Evolutionary conservation across 2,797 vertebrate genomes (phyloP).

Genomic region (Rallus crepitans): DNA sequence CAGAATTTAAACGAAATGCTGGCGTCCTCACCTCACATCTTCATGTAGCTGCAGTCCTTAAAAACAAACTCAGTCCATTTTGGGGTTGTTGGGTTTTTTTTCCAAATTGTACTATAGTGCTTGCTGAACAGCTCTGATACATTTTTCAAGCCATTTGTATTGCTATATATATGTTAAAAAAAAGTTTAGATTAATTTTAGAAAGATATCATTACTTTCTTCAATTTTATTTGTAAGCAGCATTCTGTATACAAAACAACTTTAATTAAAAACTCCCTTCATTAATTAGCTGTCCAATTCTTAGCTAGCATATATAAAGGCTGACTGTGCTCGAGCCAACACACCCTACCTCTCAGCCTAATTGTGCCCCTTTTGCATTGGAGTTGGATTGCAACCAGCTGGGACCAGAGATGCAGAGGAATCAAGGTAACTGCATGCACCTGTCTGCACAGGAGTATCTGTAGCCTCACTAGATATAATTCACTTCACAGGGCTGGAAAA

Average conservation of each 20-base stretch:
- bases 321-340: not conserved
- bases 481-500: constrained; percentile 31
- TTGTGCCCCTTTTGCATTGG: not conserved
- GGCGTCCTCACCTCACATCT: not conserved
- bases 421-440: constrained; percentile 7
- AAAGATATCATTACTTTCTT: not conserved
- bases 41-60: too few relatives aligned
- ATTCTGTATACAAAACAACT: not conserved
- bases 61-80: too few relatives aligned
- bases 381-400: not conserved
- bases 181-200: not conserved
- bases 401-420: not conserved
- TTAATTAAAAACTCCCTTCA: not conserved
- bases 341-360: not conserved
- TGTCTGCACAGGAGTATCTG: constrained; percentile 9
- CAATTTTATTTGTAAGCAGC: not conserved
- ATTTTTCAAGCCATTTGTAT: not conserved
- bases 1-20: not conserved
- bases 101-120: not conserved
- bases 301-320: not conserved
- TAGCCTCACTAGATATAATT: constrained; percentile 22
- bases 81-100: not conserved
- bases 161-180: not conserved
- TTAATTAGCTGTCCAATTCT: not conserved
- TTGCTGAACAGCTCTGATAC: not conserved